Base-by-base conservation (phyloP, 2,113 vertebrate genomes). In the Bubo scandiacus region DNA sequence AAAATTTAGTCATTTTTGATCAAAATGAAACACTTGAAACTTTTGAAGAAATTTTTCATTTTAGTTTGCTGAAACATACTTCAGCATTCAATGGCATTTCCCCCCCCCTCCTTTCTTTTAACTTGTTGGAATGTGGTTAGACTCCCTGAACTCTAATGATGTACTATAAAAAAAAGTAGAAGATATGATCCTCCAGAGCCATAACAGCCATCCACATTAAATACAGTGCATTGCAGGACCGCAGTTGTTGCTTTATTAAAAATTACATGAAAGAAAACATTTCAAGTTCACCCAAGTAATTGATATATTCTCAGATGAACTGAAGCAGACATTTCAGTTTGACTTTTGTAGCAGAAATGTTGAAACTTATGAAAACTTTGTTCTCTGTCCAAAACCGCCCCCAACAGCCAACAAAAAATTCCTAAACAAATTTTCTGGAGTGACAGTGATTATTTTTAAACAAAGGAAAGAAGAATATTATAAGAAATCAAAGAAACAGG, bases 381-480 rank as follows among this genome's bases (percentile, higher is more conserved):
- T 91, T 94, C 58, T 95, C 49, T 88, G 54, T 96, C 86, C 91
- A 95, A 95, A 94, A 75, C 30, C 12, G 0, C 25, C 57, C 57
- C 36, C 12, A 73, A 54, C 27, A 67, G 58, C 25, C 45, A 94
- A 77, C 13, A 80, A 72, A 93, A 83, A 75, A 54, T 22, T 87
- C 34, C 47, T 88, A 29, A 74, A 85, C 34, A 77, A 57, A 40
- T 84, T 86, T 92, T 86, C 81, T 73, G 51, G 72, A 92, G 83
- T 86, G 93, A 81, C 62, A 73, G 70, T 58, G 77, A 91, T 77
- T 83, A 57, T 77, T 90, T 93, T 94, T 63, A 88, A 86, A 68
- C 55, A 88, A 88, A 91, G 58, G 36, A 77, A 94, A 93, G 40
- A 67, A 67, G 23, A 89, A 30, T n/a, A 79, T 16, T 25, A 0